Conservation (phyloP, 2,113 vertebrate species). For the Gavialis gangeticus region DNA sequence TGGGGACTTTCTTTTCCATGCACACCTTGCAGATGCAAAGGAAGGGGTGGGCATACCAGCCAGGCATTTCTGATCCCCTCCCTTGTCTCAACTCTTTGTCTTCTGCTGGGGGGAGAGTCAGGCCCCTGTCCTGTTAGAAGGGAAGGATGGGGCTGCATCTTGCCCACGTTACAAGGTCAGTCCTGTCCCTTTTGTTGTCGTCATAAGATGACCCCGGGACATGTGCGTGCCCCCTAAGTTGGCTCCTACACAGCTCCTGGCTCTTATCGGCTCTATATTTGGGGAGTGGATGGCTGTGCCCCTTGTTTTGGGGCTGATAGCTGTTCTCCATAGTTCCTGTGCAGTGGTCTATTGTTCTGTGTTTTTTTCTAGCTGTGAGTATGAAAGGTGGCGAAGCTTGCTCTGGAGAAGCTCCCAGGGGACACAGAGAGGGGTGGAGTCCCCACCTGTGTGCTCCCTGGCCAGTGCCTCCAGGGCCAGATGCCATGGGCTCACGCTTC, state of each 20-base stretch:
- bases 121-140: not conserved
- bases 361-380: not conserved
- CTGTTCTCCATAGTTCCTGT: not conserved
- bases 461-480: too few relatives aligned
- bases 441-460: not conserved
- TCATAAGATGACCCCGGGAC: not conserved
- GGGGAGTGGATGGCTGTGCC: not conserved
- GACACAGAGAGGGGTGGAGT: not conserved
- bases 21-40: not conserved
- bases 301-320: not conserved
- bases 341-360: not conserved
- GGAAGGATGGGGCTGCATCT: not conserved
- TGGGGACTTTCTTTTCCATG: slow-evolving; percentile 25
- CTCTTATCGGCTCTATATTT: not conserved
- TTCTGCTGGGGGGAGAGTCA: not conserved
- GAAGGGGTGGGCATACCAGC: not conserved
- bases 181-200: fast-evolving
- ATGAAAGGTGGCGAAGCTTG: not conserved
- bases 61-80: not conserved
- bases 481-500: not conserved
- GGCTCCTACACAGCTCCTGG: not conserved
- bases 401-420: not conserved
- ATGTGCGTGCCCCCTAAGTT: not conserved
- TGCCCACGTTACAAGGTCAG: not conserved
- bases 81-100: not conserved